These are phyloP conservation scores for Mellivora capensis DNA, from an alignment of 2,113 vertebrate species.

Conservation along the genomic window DNA sequence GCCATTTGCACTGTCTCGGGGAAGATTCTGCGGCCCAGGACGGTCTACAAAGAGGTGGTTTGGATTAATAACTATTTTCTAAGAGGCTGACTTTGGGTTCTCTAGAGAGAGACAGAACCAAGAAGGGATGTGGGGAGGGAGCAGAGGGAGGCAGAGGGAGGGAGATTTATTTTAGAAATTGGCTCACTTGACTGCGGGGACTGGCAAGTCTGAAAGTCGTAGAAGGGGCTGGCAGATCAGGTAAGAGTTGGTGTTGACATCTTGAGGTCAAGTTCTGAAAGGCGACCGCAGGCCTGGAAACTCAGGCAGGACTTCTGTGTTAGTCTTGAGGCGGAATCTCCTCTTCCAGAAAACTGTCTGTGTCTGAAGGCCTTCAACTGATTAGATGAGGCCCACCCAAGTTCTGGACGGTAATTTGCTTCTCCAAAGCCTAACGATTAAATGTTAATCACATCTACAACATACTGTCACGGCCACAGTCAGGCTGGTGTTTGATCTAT, in stretches of 20 bases:
- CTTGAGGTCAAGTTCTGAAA: background rate
- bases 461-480: background rate
- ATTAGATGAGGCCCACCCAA: background rate
- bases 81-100: background rate
- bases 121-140: background rate
- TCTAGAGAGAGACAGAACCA: no score
- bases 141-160: background rate
- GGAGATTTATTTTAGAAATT: background rate
- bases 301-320: accelerated
- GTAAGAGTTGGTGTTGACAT: background rate
- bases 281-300: background rate
- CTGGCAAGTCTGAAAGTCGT: background rate
- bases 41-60: accelerated
- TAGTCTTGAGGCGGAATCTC: background rate
- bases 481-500: accelerated
- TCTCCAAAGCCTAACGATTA: background rate
- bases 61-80: background rate
- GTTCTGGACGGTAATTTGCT: no score
- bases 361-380: background rate
- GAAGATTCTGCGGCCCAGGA: accelerated
- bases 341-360: background rate
- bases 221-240: background rate
- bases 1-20: accelerated
- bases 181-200: background rate
- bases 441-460: no score